phyloP scores from a whole-genome alignment of 1,140 invertebrate species.

The Aphis gossypii region DNA sequence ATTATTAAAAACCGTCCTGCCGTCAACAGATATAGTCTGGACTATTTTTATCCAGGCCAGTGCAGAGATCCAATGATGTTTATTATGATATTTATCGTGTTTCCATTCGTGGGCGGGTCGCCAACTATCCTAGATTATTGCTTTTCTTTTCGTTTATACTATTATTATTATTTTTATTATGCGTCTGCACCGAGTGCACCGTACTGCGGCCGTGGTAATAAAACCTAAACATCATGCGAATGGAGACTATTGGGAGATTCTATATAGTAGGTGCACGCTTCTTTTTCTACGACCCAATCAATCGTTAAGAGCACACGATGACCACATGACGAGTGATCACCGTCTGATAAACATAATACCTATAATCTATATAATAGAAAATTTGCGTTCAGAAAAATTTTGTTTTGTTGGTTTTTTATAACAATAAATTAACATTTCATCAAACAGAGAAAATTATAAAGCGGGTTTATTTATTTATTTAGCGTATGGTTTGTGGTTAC shows the following conservation, averaged over 20 bases:
- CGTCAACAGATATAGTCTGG: conserved; percentile 5
- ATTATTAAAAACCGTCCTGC: conserved; percentile 37
- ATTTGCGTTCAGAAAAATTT: background rate
- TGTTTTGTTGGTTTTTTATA: background rate
- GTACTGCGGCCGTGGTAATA: background rate
- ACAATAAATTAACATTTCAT: background rate
- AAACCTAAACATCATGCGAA: background rate
- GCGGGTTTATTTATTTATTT: too few species aligned
- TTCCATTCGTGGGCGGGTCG: conserved; percentile 30
- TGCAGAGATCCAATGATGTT: conserved; percentile 51
- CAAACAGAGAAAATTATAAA: background rate
- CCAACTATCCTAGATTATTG: conserved; percentile 33
- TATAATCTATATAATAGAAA: background rate
- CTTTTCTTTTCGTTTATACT: background rate
- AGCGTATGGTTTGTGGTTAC: too few species aligned
- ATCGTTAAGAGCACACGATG: background rate
- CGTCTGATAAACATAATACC: background rate
- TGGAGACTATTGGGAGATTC: background rate
- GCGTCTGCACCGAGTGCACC: background rate
- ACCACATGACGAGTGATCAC: background rate
- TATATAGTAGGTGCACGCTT: background rate
- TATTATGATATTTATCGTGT: conserved; percentile 51
- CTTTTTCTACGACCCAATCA: background rate
- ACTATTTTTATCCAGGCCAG: conserved; percentile 55
- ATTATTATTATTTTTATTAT: conserved; percentile 34